Percentiles rank a stretch among this genome's conserved stretches.
phyloP scores from a whole-genome alignment of 2,888 invertebrate genomes.

The Cyrtodaria siliqua region DNA sequence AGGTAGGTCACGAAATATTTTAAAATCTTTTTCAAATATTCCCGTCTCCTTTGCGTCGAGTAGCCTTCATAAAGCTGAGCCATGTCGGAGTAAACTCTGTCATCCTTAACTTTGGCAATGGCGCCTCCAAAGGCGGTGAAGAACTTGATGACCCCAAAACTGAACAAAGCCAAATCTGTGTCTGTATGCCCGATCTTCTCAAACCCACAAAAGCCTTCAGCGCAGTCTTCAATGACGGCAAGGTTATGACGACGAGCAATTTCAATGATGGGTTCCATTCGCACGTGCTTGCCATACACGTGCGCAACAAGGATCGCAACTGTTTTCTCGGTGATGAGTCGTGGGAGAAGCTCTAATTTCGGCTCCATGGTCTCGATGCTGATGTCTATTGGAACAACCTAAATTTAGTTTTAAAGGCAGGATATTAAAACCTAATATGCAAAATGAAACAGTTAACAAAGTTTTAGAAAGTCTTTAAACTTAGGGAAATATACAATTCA shows the following conservation, averaged over 20 bases:
- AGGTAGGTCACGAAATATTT: slow-evolving; percentile 81
- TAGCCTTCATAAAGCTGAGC: slow-evolving; percentile 68
- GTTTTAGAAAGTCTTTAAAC: no score
- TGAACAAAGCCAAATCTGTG: slow-evolving; percentile 84
- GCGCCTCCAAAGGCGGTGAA: slow-evolving; percentile 85
- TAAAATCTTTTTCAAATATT: slow-evolving; percentile 82
- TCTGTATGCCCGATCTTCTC: slow-evolving; percentile 82
- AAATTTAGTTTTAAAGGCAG: no score
- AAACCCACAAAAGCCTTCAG: slow-evolving; percentile 85
- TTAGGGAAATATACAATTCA: no score
- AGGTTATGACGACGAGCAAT: slow-evolving; percentile 78
- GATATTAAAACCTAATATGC: no score
- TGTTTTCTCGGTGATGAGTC: slow-evolving; percentile 81
- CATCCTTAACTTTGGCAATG: slow-evolving; percentile 82
- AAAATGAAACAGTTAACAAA: no score
- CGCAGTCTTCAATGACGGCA: slow-evolving; percentile 85
- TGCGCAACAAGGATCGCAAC: slow-evolving; percentile 85
- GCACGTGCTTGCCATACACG: slow-evolving; percentile 83
- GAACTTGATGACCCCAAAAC: slow-evolving; percentile 85
- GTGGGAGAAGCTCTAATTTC: slow-evolving; percentile 78
- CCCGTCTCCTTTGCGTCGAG: slow-evolving; percentile 74
- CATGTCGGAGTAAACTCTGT: slow-evolving; percentile 78
- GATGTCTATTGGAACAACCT: slow-evolving; percentile 83
- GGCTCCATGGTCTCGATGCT: slow-evolving; percentile 83
- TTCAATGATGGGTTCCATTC: slow-evolving; percentile 80